Conservation (phyloP, 2,113 vertebrate genomes). For the Chlamydotis undulata region DNA sequence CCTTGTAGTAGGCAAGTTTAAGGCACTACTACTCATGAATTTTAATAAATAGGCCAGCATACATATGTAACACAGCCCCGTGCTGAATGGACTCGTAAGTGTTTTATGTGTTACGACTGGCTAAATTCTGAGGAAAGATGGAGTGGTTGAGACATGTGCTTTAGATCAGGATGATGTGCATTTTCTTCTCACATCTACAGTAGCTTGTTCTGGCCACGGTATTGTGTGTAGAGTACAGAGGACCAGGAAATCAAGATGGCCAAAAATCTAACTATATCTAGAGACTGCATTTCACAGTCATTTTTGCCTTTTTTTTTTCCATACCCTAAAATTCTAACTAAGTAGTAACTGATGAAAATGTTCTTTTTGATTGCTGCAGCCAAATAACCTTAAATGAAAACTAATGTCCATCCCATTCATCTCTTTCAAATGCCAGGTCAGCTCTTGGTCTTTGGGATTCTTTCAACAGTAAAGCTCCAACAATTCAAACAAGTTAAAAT, state of each 20-base stretch:
- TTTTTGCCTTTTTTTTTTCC: not conserved
- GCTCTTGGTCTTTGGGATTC: not conserved
- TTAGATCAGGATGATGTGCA: not conserved
- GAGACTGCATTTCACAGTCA: not conserved
- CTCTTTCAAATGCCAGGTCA: not conserved
- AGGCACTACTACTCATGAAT: not conserved
- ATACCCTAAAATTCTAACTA: not conserved
- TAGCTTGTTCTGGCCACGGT: not conserved
- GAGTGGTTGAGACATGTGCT: not conserved
- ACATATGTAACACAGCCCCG: not conserved
- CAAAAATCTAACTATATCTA: not conserved
- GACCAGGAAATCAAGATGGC: not conserved
- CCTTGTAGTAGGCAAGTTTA: constrained; percentile 28
- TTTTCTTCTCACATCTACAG: constrained; percentile 4
- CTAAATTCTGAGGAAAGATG: not conserved
- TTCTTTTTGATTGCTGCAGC: not conserved
- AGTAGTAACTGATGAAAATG: not conserved
- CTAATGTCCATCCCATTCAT: not conserved
- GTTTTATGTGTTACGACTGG: constrained; percentile 18
- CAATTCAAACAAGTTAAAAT: not conserved
- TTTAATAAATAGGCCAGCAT: constrained; percentile 6
- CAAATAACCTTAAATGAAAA: not conserved
- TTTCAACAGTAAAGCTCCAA: not conserved
- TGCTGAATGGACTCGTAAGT: not conserved
- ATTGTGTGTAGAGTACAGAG: not conserved